A percentile compares a stretch with the other conserved stretches of the same genome.
Conservation (phyloP, 2,797 vertebrate species). For the Sphenodon punctatus region DNA sequence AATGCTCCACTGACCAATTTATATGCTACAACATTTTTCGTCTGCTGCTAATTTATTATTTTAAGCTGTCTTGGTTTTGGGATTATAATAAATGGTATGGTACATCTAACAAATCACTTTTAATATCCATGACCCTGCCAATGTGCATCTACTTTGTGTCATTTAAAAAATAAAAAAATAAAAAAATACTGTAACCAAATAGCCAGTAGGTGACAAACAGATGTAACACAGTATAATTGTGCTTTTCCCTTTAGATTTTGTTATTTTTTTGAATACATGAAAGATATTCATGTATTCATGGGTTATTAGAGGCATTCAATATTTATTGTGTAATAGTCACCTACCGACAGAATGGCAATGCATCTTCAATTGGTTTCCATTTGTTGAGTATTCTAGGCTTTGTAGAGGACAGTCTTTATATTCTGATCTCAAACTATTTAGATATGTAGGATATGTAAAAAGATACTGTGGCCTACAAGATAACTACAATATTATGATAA, state of each 20-base stretch:
- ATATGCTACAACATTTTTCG: constrained; percentile 58
- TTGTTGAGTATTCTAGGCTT: background rate
- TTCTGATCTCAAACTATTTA: constrained; percentile 31
- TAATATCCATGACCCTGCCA: constrained; percentile 60
- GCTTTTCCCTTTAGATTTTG: background rate
- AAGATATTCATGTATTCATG: background rate
- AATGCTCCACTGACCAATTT: constrained; percentile 56
- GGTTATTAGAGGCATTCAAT: background rate
- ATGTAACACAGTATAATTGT: background rate
- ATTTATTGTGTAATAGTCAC: background rate
- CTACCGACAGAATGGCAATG: too few species aligned
- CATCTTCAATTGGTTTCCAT: too few species aligned
- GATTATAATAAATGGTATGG: constrained; percentile 58
- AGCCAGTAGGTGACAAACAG: constrained; percentile 31
- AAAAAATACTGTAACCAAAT: constrained; percentile 19
- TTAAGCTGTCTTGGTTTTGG: constrained; percentile 65
- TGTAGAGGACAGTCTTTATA: background rate
- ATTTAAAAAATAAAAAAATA: too few species aligned
- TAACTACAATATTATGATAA: background rate
- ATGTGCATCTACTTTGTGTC: constrained; percentile 43
- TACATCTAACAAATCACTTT: constrained; percentile 59
- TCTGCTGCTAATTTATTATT: constrained; percentile 67
- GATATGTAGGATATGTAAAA: background rate
- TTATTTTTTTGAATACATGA: background rate
- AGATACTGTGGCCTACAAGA: background rate